Percentiles rank a stretch among this genome's conserved stretches.
These are phyloP conservation scores for Cyprinodon brontotheroides DNA, from an alignment of 2,113 vertebrate genomes.

Conservation along the genomic window DNA sequence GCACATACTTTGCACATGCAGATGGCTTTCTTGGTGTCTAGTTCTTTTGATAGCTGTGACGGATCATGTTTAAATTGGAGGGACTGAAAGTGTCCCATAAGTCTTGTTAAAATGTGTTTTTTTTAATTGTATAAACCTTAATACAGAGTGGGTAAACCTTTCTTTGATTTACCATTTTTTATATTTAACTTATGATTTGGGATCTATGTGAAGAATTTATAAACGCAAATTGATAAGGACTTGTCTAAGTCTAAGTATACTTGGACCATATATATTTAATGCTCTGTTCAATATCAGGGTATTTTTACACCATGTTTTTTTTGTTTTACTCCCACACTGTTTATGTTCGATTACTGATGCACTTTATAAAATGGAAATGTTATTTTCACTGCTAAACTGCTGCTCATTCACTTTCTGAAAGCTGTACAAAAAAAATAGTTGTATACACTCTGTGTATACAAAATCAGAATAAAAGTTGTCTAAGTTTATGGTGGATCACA, in stretches of 20 bases:
- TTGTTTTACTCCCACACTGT: no score
- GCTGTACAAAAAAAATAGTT: no score
- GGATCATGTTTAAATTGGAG: conserved; percentile 30
- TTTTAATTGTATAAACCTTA: conserved; percentile 37
- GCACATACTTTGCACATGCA: conserved; percentile 32
- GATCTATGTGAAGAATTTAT: conserved; percentile 68
- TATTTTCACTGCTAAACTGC: no score
- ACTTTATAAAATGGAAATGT: no score
- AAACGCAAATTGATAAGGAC: conserved; percentile 74
- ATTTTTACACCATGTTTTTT: no score
- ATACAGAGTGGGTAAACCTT: conserved; percentile 39
- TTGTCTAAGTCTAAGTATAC: neutral
- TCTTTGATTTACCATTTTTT: conserved; percentile 55
- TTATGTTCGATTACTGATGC: no score
- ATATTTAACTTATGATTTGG: conserved; percentile 74
- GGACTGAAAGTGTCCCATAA: conserved; percentile 22
- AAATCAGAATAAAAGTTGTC: no score
- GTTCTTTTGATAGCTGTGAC: conserved; percentile 19
- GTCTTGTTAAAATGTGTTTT: conserved; percentile 31
- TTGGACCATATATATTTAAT: no score
- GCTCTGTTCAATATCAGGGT: no score
- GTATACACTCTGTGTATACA: no score
- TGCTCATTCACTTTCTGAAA: no score
- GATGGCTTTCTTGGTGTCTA: conserved; percentile 2
- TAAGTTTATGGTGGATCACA: no score